These are phyloP conservation scores for Pollenia amentaria DNA, from an alignment of 2,888 invertebrate genomes.

Conservation along the genomic window DNA sequence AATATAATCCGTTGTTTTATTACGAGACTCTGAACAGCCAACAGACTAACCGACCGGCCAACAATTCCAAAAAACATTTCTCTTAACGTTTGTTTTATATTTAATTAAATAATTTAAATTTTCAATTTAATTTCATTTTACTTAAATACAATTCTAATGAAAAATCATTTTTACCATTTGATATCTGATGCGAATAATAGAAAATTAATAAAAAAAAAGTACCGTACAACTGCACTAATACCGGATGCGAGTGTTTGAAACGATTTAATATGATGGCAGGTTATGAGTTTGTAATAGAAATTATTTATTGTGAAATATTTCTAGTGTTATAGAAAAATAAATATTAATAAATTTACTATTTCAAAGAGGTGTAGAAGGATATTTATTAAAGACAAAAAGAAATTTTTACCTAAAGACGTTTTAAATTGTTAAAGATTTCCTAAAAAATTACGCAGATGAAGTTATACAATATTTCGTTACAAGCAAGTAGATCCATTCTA, in stretches of 20 bases:
- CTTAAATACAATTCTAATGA: slow-evolving; percentile 50
- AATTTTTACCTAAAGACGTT: no score
- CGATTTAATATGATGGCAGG: background rate
- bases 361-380: no score
- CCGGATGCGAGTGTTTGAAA: slow-evolving; percentile 55
- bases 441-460: no score
- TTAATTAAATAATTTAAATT: slow-evolving; percentile 37
- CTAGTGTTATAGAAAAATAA: no score
- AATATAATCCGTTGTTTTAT: slow-evolving; percentile 56
- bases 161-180: slow-evolving; percentile 46
- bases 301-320: background rate
- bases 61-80: slow-evolving; percentile 45
- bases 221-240: slow-evolving; percentile 34
- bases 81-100: background rate
- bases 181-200: slow-evolving; percentile 51
- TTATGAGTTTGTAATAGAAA: slow-evolving; percentile 2
- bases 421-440: no score
- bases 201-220: slow-evolving; percentile 21
- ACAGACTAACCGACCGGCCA: slow-evolving; percentile 16
- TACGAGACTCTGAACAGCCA: slow-evolving; percentile 37
- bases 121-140: slow-evolving; percentile 43
- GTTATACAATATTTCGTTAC: no score
- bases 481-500: no score
- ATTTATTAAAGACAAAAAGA: no score
- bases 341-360: no score